These are phyloP conservation scores for Mirounga angustirostris DNA, from an alignment of 2,113 vertebrate genomes.

Conservation along the genomic window DNA sequence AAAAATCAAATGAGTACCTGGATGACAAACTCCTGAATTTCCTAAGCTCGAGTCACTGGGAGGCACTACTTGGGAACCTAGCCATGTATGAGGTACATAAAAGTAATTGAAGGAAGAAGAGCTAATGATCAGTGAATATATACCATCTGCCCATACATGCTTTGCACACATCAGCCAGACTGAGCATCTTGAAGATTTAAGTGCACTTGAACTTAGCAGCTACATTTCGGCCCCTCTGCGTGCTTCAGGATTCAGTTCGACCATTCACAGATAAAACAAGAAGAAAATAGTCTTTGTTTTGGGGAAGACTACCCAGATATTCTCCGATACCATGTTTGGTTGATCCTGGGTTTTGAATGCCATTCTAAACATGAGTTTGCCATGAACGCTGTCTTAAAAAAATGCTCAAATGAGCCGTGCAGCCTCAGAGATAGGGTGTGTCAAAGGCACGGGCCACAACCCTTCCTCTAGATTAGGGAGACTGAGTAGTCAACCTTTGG, in stretches of 20 bases:
- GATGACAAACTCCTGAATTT: slow-evolving; percentile 50
- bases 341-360: not conserved
- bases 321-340: not conserved
- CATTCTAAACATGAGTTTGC: slow-evolving; percentile 17
- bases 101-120: slow-evolving; percentile 56
- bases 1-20: slow-evolving; percentile 60
- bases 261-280: slow-evolving; percentile 43
- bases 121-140: slow-evolving; percentile 60
- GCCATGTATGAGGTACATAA: slow-evolving; percentile 47
- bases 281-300: slow-evolving; percentile 6
- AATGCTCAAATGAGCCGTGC: not conserved
- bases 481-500: not conserved
- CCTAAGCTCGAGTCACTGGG: not conserved
- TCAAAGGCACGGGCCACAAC: not conserved
- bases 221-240: slow-evolving; percentile 34
- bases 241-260: slow-evolving; percentile 36
- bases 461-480: not conserved
- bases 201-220: slow-evolving; percentile 62
- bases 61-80: slow-evolving; percentile 47
- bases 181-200: slow-evolving; percentile 68
- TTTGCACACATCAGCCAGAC: slow-evolving; percentile 61
- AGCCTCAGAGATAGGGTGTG: not conserved
- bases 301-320: not conserved
- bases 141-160: slow-evolving; percentile 14
- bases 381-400: not conserved